Base-by-base conservation (phyloP, 2,888 invertebrate genomes). In the Microctonus aethiopoides region DNA sequence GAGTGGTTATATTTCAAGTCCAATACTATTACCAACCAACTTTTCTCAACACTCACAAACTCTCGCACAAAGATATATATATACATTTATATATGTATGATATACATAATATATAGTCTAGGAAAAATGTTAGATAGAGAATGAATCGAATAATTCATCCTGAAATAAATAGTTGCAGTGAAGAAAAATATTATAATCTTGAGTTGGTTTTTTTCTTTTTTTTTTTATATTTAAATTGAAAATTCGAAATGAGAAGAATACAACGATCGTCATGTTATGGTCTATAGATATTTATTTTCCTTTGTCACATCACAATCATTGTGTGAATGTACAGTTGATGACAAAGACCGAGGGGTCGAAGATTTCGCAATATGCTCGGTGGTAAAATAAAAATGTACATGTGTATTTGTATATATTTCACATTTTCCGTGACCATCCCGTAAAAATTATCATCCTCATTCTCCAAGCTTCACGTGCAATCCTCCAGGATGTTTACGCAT, bases 401-500 rank as follows among this genome's bases (percentile, higher is more conserved):
- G n/a, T n/a, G n/a, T n/a, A 39, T n/a, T 39, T n/a, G n/a, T n/a
- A 46, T 5, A 16, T 16, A n/a, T 46, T 16, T 46, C 54, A 26
- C n/a, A 24, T 54, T 54, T 54, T 54, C 54, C 54, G 26, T 54
- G 54, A 54, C 54, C 32, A 67, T 59, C 51, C 51, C 51, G 59
- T 52, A 39, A 54, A n/a, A 61, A 68, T 65, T 64, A 26, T 69
- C 36, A 32, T 61, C 10, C 61, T 41, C 68, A 63, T 41, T 64
- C 29, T 52, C 57, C 16, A 36, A 51, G 64, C 56, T 63, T 24
- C 13, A 36, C 34, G 46, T 56, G 59, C 56, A 71, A 67, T 67
- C 70, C 79, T 78, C 66, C 70, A 70, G 75, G 77, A 79, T 78
- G 78, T 82, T 81, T 79, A 77, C 78, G 74, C 77, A 76, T 75